phyloP scores from a whole-genome alignment of 2,888 invertebrate genomes.

The Aphrophora alni region DNA sequence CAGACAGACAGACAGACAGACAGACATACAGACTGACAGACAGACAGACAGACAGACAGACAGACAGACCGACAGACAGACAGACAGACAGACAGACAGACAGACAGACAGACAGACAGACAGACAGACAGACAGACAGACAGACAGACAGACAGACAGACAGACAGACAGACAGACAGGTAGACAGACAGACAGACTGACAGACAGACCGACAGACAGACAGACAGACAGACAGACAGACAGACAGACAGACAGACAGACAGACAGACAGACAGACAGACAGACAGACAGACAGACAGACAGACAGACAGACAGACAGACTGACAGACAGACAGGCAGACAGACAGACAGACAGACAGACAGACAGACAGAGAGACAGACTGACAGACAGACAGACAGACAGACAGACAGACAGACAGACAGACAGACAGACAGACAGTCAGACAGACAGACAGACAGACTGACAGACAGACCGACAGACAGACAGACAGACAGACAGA shows the following conservation, averaged over 20 bases:
- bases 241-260: slow-evolving; percentile 37
- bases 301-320: slow-evolving; percentile 39
- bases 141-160: slow-evolving; percentile 36
- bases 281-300: slow-evolving; percentile 40
- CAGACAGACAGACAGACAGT: slow-evolving; percentile 34
- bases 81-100: background rate
- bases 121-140: background rate
- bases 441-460: slow-evolving; percentile 38
- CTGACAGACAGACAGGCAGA: too few species aligned
- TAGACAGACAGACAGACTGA: slow-evolving; percentile 40
- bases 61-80: too few species aligned
- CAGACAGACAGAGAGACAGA: slow-evolving; percentile 33
- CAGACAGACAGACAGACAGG: slow-evolving; percentile 40
- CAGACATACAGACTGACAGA: too few species aligned
- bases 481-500: slow-evolving; percentile 21
- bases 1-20: too few species aligned
- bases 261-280: slow-evolving; percentile 34
- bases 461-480: too few species aligned
- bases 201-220: too few species aligned
- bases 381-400: slow-evolving; percentile 35
- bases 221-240: slow-evolving; percentile 36
- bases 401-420: slow-evolving; percentile 37
- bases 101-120: too few species aligned
- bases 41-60: too few species aligned
- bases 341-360: slow-evolving; percentile 37